A percentile compares a stretch with the other conserved stretches of the same genome.
These are phyloP conservation scores for Porites australiensis DNA, from an alignment of 64 coral and sea anemone genomes.

Conservation along the genomic window DNA sequence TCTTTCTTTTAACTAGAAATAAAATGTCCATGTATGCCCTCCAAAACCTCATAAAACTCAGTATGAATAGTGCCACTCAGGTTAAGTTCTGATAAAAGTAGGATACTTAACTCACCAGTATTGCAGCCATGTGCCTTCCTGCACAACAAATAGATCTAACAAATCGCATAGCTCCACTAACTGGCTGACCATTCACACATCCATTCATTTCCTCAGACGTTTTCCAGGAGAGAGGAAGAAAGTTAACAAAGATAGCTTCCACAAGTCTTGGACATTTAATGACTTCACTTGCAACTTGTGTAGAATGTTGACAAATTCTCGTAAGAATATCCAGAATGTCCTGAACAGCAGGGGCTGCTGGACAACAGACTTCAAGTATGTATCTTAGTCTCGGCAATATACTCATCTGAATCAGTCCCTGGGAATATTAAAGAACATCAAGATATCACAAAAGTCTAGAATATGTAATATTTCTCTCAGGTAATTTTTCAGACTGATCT, in stretches of 20 bases:
- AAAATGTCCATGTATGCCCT: too few relatives aligned
- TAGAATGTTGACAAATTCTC: constrained; percentile 88
- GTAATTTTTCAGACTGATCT: too few relatives aligned
- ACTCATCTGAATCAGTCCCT: constrained; percentile 94
- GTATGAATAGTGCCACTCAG: background rate
- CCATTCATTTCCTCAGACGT: constrained; percentile 28
- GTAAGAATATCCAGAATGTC: constrained; percentile 79
- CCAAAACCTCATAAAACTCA: too few relatives aligned
- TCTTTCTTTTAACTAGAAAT: too few relatives aligned
- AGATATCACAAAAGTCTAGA: background rate
- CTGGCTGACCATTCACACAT: constrained; percentile 68
- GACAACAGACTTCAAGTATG: constrained; percentile 87
- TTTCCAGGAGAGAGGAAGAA: constrained; percentile 90
- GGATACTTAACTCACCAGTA: constrained; percentile 51
- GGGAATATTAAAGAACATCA: background rate
- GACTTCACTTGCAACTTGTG: constrained; percentile 72
- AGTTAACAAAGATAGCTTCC: constrained; percentile 76
- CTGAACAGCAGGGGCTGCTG: constrained; percentile 61
- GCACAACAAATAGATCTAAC: constrained; percentile 74
- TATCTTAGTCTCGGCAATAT: constrained; percentile 89
- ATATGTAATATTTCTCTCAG: too few relatives aligned
- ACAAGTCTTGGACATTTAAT: constrained; percentile 89
- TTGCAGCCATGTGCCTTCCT: constrained; percentile 78
- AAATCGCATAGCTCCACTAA: constrained; percentile 80
- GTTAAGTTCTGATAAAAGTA: background rate